Percentiles rank a stretch among this genome's conserved stretches.
Evolutionary conservation across 2,797 vertebrate species (phyloP).

Genomic region (Sciaenops ocellatus): DNA sequence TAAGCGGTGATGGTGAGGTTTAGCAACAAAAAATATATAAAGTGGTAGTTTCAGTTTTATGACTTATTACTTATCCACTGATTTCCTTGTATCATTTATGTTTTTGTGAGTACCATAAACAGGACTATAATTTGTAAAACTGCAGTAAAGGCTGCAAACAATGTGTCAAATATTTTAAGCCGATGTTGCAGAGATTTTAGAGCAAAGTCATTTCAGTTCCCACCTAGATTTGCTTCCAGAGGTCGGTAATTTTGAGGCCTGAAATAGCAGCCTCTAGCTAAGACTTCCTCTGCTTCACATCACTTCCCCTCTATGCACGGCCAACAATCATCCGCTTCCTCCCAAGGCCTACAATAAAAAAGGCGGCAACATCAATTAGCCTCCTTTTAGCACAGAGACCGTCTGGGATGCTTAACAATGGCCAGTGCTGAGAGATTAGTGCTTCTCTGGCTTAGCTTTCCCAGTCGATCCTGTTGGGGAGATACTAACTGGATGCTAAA

Average conservation of each 20-base stretch:
- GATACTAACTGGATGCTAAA: slow-evolving; percentile 55
- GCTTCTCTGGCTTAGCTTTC: slow-evolving; percentile 66
- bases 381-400: slow-evolving; percentile 65
- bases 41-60: no score
- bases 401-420: slow-evolving; percentile 63
- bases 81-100: no score
- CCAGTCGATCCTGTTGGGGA: slow-evolving; percentile 50
- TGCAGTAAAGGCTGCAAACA: not conserved
- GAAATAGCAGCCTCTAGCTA: slow-evolving; percentile 4
- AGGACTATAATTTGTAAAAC: not conserved
- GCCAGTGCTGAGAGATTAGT: slow-evolving; percentile 65
- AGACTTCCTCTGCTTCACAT: slow-evolving; percentile 23
- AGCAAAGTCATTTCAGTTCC: not conserved
- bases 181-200: not conserved
- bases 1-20: no score
- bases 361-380: slow-evolving; percentile 82
- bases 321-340: slow-evolving; percentile 50
- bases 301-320: slow-evolving; percentile 4
- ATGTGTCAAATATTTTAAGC: not conserved
- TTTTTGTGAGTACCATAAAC: no score
- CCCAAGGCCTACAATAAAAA: slow-evolving; percentile 59
- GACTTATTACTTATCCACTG: no score
- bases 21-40: no score
- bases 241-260: slow-evolving; percentile 11
- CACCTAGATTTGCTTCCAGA: not conserved